These are phyloP conservation scores for Ifrita kowaldi DNA, from an alignment of 2,113 vertebrate species.

Conservation along the genomic window DNA sequence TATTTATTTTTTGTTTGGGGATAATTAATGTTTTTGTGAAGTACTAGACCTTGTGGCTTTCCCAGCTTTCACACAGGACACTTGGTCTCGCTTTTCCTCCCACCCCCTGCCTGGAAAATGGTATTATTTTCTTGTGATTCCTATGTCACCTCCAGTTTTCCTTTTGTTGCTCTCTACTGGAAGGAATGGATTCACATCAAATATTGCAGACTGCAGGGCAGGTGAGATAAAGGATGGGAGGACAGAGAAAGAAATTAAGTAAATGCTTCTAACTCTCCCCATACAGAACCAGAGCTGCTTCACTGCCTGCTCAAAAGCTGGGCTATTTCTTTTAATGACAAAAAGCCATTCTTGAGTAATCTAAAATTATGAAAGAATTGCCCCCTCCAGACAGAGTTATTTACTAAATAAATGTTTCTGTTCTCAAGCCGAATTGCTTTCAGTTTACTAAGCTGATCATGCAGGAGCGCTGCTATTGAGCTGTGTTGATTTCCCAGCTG, in stretches of 20 bases:
- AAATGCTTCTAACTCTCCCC: background rate
- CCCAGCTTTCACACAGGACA: background rate
- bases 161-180: background rate
- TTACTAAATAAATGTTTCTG: background rate
- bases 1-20: background rate
- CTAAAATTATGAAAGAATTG: background rate
- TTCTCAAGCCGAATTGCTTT: background rate
- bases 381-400: background rate
- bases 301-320: background rate
- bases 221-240: background rate
- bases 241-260: background rate
- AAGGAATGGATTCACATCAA: background rate
- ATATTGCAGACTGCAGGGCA: background rate
- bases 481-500: background rate
- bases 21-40: background rate
- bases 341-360: background rate
- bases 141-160: background rate
- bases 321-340: background rate
- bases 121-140: background rate
- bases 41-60: background rate
- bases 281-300: background rate
- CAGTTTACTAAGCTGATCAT: background rate
- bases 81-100: background rate
- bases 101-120: background rate
- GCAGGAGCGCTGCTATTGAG: background rate